phyloP scores from a whole-genome alignment of 2,888 invertebrate species.

The Philaethria dido region DNA sequence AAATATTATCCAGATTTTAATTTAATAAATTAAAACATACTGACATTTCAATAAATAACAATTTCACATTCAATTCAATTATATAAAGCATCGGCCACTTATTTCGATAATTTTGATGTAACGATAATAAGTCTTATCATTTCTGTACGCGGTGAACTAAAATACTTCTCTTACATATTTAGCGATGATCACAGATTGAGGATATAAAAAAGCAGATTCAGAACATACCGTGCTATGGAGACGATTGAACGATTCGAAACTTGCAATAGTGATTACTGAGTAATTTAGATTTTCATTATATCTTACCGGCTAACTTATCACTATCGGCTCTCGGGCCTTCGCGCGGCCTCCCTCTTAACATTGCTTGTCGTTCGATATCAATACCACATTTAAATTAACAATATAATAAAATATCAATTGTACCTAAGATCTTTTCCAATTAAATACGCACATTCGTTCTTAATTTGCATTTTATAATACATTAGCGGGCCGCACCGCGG shows the following conservation, averaged over 20 bases:
- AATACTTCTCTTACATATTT: constrained; percentile 79
- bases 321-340: constrained; percentile 76
- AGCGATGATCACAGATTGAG: constrained; percentile 83
- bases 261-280: constrained; percentile 82
- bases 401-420: constrained; percentile 83
- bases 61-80: constrained; percentile 74
- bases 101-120: constrained; percentile 63
- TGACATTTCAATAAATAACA: constrained; percentile 82
- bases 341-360: constrained; percentile 72
- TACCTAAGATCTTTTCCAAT: constrained; percentile 82
- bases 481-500: constrained; percentile 57
- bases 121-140: constrained; percentile 59
- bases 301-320: constrained; percentile 80
- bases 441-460: constrained; percentile 76
- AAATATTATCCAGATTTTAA: constrained; percentile 77
- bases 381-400: constrained; percentile 82
- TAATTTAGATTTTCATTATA: constrained; percentile 81
- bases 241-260: constrained; percentile 79
- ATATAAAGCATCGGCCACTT: constrained; percentile 68
- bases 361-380: constrained; percentile 81
- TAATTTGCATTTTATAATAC: constrained; percentile 71
- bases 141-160: constrained; percentile 72
- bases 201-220: constrained; percentile 82
- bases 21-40: constrained; percentile 81
- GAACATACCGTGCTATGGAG: constrained; percentile 82